These are phyloP conservation scores for Spinus olivaceus DNA, from an alignment of 2,797 vertebrate species.

Conservation along the genomic window DNA sequence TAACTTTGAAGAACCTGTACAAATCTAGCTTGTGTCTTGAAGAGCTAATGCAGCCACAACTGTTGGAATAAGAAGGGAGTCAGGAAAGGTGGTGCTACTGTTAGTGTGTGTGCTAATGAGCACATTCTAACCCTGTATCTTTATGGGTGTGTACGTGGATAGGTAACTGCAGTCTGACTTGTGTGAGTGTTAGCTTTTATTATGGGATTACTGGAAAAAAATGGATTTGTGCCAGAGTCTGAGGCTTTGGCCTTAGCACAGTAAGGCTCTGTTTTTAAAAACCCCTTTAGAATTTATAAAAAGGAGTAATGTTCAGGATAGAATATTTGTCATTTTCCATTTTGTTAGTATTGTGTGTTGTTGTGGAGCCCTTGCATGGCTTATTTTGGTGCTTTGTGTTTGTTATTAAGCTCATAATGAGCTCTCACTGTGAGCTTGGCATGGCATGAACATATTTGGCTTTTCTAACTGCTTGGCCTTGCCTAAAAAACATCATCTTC, in stretches of 20 bases:
- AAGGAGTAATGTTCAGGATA: neutral
- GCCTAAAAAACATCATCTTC: neutral
- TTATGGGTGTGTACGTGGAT: rapidly evolving
- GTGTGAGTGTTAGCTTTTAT: neutral
- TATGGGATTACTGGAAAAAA: neutral
- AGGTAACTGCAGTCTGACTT: neutral
- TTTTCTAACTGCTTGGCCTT: neutral
- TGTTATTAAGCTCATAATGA: neutral
- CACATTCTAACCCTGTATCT: rapidly evolving
- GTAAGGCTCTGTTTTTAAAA: neutral
- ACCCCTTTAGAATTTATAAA: neutral
- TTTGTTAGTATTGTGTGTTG: neutral
- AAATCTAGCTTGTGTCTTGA: neutral
- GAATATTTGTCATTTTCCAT: neutral
- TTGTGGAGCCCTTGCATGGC: neutral
- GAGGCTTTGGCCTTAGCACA: neutral
- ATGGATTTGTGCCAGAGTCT: rapidly evolving
- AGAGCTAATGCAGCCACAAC: rapidly evolving
- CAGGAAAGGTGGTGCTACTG: neutral
- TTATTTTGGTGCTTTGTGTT: neutral
- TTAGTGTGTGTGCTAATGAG: neutral
- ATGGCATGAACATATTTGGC: neutral
- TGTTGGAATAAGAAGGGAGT: neutral
- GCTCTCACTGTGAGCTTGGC: neutral
- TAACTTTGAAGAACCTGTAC: neutral